Evolutionary conservation across 2,113 vertebrate genomes (phyloP), one percentile per base, ranked within the genome.

Genomic region (Okapia johnstoni): DNA sequence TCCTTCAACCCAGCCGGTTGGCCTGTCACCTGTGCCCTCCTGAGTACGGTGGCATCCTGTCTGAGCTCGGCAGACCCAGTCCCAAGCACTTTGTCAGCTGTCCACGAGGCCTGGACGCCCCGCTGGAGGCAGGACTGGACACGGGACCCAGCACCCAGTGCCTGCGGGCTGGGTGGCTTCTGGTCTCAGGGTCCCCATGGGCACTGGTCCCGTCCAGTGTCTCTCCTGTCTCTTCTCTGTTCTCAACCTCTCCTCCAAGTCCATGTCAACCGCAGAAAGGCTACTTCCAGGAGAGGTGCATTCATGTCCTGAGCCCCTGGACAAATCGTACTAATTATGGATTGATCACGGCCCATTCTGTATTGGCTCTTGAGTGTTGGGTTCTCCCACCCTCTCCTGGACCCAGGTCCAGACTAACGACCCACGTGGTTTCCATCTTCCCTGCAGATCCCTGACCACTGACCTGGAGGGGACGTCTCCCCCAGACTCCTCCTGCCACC

Each of bases 251-350:
- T 15, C 30, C 3, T 23, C 57, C 0, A 1, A 5, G 40, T 6
- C 40, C 6, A 0, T 7, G 15, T 7, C 40, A 4, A 0, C n/a
- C 26, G 3, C 2, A 0, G 17, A 19, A 2, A 36, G 21, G 57
- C 21, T 11, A 2, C 79, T 33, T 50, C 63, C 43, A 3, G 43
- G 48, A 33, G 48, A 0, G 23, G 13, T 1, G 6, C 4, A 0
- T 8, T 7, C 1, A 23, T 40, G 46, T 66, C 83, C 77, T 5
- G 28, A 30, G 61, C n/a, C 12, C 5, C 61, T 55, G 77, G 11
- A 50, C 26, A 50, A 1, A 23, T 9, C 0, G 3, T 3, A 1
- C 19, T 33, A 6, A 10, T 83, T 5, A 16, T 3, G 10, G 5
- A 19, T 36, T 3, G 13, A 1, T 46, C 93, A n/a, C 15, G 1